Conservation (phyloP, 2,113 vertebrate species). For the Lutjanus erythropterus region DNA sequence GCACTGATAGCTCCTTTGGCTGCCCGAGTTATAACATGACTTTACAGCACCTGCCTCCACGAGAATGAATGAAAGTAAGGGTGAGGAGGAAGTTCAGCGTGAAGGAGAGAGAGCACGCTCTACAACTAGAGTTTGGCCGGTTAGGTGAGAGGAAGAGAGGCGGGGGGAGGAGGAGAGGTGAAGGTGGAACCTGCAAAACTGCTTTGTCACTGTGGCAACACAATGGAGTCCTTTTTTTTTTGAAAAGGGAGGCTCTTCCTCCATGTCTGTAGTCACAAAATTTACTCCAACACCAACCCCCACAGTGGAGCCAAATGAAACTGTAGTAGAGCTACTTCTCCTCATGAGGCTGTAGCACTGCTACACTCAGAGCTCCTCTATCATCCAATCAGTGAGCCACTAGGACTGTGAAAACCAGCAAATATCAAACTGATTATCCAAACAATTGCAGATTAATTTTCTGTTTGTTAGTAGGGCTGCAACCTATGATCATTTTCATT, state of each 20-base stretch:
- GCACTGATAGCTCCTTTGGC: constrained; percentile 10
- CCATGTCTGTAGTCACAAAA: constrained; percentile 36
- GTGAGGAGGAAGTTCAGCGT: constrained; percentile 64
- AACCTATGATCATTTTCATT: too few species aligned
- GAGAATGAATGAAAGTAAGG: constrained; percentile 67
- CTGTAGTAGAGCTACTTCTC: constrained; percentile 1
- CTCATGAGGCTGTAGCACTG: background rate
- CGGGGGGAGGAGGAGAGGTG: constrained; percentile 44
- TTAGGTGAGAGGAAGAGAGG: constrained; percentile 22
- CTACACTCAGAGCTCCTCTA: constrained; percentile 10
- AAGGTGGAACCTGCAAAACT: constrained; percentile 80
- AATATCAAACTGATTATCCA: background rate
- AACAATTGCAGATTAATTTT: too few species aligned
- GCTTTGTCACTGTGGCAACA: constrained; percentile 81
- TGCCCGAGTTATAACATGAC: constrained; percentile 31
- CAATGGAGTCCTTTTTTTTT: constrained; percentile 54
- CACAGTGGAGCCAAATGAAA: constrained; percentile 17
- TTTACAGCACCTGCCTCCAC: constrained; percentile 32
- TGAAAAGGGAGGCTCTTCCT: constrained; percentile 47
- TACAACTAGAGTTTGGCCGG: constrained; percentile 29
- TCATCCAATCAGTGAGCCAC: background rate
- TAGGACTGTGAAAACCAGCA: background rate
- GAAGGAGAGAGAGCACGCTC: constrained; percentile 37
- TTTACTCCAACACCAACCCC: constrained; percentile 29
- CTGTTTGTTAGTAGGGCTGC: too few species aligned